phyloP scores from a whole-genome alignment of 2,888 invertebrate species.

The Tiliacea citrago region DNA sequence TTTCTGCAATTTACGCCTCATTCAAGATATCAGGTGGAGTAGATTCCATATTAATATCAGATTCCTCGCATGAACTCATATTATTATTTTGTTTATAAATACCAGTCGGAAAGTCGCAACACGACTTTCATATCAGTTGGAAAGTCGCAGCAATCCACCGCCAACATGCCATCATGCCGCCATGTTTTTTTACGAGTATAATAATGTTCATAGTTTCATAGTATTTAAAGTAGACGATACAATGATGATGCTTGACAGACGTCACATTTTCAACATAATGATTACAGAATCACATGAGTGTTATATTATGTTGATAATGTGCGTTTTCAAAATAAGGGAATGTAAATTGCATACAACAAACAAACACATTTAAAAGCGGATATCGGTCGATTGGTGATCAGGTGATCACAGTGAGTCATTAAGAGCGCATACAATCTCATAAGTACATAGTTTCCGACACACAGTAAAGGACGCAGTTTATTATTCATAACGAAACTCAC shows the following conservation, averaged over 20 bases:
- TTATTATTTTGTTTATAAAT: too few relatives aligned
- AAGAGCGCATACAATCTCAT: not conserved
- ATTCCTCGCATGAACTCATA: too few relatives aligned
- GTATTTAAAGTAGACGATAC: not conserved
- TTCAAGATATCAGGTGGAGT: too few relatives aligned
- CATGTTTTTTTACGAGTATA: not conserved
- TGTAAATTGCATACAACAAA: not conserved
- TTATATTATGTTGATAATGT: not conserved
- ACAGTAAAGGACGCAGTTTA: not conserved
- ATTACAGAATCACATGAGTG: not conserved
- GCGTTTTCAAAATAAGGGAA: not conserved
- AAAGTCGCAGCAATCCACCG: too few relatives aligned
- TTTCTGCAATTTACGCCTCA: too few relatives aligned
- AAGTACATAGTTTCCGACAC: not conserved
- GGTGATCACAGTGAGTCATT: not conserved
- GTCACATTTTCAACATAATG: not conserved
- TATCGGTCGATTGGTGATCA: too few relatives aligned
- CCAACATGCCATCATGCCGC: too few relatives aligned
- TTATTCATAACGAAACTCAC: slow-evolving; percentile 65
- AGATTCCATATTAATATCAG: too few relatives aligned
- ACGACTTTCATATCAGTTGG: too few relatives aligned
- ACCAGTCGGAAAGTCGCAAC: too few relatives aligned
- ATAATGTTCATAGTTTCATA: not conserved
- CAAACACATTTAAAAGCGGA: not conserved
- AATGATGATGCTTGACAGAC: not conserved